phyloP scores from a whole-genome alignment of 2,113 vertebrate genomes.

The Cynocephalus volans region DNA sequence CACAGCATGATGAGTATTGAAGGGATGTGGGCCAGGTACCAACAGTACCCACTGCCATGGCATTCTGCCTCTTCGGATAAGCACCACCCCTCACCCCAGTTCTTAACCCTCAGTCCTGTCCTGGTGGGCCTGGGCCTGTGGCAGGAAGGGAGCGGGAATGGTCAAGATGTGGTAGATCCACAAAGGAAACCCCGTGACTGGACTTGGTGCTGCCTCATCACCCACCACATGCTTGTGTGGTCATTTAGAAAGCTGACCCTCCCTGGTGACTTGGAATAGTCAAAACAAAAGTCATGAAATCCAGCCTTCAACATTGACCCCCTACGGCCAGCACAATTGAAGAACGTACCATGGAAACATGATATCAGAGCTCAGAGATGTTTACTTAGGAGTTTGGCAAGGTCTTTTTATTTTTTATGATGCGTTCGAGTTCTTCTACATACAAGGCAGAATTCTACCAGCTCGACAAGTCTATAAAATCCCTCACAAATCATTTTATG shows the following conservation, averaged over 20 bases:
- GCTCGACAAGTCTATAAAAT: constrained; percentile 70
- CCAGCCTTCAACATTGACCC: neutral
- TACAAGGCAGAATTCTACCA: constrained; percentile 72
- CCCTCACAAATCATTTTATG: constrained; percentile 63
- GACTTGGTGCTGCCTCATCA: neutral
- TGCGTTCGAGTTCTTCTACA: constrained; percentile 47
- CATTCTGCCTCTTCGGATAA: neutral
- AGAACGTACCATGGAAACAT: constrained; percentile 9
- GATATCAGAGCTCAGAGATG: constrained; percentile 48
- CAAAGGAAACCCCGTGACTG: neutral
- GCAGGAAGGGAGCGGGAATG: neutral
- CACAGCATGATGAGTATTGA: neutral
- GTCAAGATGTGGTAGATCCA: neutral
- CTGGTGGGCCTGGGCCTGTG: neutral
- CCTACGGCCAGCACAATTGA: neutral
- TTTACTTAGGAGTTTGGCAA: constrained; percentile 62
- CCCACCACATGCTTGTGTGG: neutral
- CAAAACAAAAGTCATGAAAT: constrained; percentile 33
- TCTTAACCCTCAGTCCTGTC: neutral
- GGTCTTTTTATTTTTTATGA: constrained; percentile 55
- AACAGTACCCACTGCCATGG: neutral
- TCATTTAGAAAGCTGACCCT: neutral
- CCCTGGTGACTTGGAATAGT: neutral
- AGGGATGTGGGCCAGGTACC: neutral
- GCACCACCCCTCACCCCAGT: fast-evolving